Conservation (phyloP, 2,113 vertebrate genomes). For the Eretmodus cyanostictus region DNA sequence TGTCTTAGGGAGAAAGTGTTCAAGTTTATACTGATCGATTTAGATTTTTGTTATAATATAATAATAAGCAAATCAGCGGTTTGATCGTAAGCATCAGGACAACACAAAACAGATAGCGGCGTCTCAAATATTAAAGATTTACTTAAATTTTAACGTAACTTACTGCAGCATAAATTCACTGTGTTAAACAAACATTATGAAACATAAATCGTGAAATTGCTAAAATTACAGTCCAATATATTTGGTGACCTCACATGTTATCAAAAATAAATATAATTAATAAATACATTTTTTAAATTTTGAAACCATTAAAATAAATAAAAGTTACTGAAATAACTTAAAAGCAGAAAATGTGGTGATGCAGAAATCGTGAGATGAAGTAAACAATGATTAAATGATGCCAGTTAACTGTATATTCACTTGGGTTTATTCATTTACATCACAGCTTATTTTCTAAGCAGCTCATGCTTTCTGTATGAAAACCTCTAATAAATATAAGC, state of each 20-base stretch:
- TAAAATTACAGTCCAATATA: not conserved
- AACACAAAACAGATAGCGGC: fast-evolving
- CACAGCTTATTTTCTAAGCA: not conserved
- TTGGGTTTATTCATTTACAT: not conserved
- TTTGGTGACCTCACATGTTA: not conserved
- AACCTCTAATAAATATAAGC: not conserved
- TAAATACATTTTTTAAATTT: not conserved
- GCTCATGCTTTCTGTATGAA: not conserved
- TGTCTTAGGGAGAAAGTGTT: not conserved
- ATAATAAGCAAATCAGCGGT: not conserved
- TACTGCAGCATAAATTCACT: not conserved
- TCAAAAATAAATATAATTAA: not conserved
- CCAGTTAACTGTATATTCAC: not conserved
- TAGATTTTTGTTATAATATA: not conserved
- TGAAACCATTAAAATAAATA: not conserved
- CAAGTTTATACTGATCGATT: not conserved
- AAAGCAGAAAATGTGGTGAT: not conserved
- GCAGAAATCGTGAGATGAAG: not conserved
- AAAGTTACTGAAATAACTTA: not conserved
- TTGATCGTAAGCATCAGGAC: not conserved
- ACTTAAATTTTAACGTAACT: not conserved
- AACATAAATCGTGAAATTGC: not conserved
- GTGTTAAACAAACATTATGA: not conserved
- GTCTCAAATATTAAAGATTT: not conserved
- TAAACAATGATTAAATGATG: not conserved